phyloP scores from a whole-genome alignment of 1,140 invertebrate genomes.

The Drosophila guanche region DNA sequence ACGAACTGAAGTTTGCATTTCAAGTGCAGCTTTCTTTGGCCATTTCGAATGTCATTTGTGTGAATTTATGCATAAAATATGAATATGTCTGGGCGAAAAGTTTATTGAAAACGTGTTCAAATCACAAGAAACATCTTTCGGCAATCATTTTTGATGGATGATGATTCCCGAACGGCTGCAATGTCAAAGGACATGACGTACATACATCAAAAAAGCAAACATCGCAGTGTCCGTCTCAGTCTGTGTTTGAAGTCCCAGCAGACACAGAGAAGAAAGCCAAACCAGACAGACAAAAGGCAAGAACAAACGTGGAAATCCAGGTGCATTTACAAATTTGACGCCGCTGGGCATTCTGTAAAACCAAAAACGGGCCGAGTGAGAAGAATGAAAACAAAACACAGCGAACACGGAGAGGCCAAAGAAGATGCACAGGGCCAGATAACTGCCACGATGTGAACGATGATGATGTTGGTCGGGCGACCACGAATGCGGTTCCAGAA shows the following conservation, averaged over 20 bases:
- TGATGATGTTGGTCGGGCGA: conserved; percentile 66
- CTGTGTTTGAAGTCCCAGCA: neutral
- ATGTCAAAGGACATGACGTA: conserved; percentile 80
- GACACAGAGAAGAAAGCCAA: conserved; percentile 38
- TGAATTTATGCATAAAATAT: conserved; percentile 80
- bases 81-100: conserved; percentile 76
- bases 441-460: conserved; percentile 66
- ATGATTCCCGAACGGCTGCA: conserved; percentile 72
- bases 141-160: conserved; percentile 81
- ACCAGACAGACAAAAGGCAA: conserved; percentile 63
- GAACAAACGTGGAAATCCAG: conserved; percentile 69
- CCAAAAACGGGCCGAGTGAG: conserved; percentile 59
- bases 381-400: conserved; percentile 58
- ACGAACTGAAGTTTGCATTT: conserved; percentile 38
- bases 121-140: conserved; percentile 77
- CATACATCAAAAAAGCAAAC: conserved; percentile 63
- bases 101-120: conserved; percentile 80
- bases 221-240: conserved; percentile 37
- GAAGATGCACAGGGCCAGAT: conserved; percentile 79
- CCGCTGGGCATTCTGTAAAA: conserved; percentile 69
- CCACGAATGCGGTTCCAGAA: conserved; percentile 71
- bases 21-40: conserved; percentile 64
- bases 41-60: conserved; percentile 63
- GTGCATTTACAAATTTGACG: conserved; percentile 82
- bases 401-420: conserved; percentile 35